A percentile compares a stretch with the other conserved stretches of the same genome.
Conservation (phyloP, 2,113 vertebrate genomes). For the Piaya cayana region DNA sequence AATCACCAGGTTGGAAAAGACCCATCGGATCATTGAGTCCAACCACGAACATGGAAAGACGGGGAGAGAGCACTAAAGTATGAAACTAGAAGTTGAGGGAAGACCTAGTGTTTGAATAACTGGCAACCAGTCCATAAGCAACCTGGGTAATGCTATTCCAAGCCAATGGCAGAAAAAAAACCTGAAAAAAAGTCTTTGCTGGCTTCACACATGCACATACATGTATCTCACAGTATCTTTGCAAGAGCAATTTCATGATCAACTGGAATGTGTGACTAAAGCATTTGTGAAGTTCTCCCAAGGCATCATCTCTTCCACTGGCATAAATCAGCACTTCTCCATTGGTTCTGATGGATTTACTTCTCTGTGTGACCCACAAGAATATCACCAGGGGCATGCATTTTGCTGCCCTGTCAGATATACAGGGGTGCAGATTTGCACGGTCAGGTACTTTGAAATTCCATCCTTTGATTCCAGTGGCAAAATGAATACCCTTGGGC, state of each 20-base stretch:
- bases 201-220: neutral
- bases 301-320: neutral
- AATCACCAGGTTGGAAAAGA: too few relatives aligned
- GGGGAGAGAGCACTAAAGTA: neutral
- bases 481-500: neutral
- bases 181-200: neutral
- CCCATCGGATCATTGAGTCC: too few relatives aligned
- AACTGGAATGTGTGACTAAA: neutral
- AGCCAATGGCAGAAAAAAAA: neutral
- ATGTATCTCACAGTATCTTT: neutral
- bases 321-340: neutral
- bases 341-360: neutral
- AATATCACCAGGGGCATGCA: neutral
- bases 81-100: neutral
- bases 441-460: neutral
- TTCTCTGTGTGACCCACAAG: neutral
- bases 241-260: neutral
- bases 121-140: neutral
- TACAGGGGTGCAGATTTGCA: neutral
- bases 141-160: neutral
- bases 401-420: fast-evolving
- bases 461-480: neutral
- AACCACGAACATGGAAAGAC: neutral
- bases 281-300: neutral
- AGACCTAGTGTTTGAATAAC: neutral